Conservation (phyloP, 2,113 vertebrate genomes). For the Pachycephala philippinensis region DNA sequence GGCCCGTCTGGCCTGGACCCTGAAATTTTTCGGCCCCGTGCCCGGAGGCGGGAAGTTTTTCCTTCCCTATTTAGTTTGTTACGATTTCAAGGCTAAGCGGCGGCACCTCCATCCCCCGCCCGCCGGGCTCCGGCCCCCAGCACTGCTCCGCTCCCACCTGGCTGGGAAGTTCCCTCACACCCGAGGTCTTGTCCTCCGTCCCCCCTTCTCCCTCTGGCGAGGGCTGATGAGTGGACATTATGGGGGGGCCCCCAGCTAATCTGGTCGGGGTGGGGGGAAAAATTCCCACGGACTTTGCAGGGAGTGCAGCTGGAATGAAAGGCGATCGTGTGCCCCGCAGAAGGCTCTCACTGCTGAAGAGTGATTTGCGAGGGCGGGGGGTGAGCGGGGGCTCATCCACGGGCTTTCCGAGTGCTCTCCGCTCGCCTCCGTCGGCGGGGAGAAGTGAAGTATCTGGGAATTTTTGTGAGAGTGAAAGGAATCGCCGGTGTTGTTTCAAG, state of each 20-base stretch:
- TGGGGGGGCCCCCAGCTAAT: neutral
- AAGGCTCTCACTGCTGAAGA: neutral
- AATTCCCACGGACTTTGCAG: slow-evolving; percentile 7
- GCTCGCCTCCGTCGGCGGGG: neutral
- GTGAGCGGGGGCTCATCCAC: neutral
- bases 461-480: neutral
- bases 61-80: neutral
- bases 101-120: neutral
- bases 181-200: neutral
- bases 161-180: neutral
- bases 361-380: neutral
- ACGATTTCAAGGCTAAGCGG: neutral
- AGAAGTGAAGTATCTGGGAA: neutral
- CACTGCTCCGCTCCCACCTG: neutral
- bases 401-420: neutral
- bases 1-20: neutral
- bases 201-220: too few relatives aligned
- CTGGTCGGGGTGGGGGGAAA: neutral
- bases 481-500: neutral
- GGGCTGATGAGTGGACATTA: too few relatives aligned
- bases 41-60: neutral
- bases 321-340: neutral
- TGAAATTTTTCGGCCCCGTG: neutral
- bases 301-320: neutral
- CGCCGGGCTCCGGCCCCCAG: neutral